Base-by-base conservation (phyloP, 2,797 vertebrate species). In the Euphonia xanthogaster region DNA sequence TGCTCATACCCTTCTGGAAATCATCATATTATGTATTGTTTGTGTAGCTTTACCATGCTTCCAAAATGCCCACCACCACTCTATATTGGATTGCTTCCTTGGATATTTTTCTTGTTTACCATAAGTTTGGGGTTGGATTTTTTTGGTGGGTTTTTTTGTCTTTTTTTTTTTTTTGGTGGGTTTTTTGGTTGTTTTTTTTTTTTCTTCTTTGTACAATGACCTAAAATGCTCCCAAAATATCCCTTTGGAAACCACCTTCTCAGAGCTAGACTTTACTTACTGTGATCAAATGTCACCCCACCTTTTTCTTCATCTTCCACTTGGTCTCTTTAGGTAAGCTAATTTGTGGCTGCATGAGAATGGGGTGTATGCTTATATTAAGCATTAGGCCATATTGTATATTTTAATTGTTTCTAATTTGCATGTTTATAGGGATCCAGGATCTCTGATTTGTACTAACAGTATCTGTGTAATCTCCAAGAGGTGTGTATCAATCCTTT, bases 341-440 rank as follows among this genome's bases (percentile, higher is more conserved):
- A 86, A 90, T 95, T 90, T 65, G 25, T 62, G 44, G n/a, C 50
- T 90, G 31, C 33, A 8, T 77, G 31, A 93, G 2, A 68, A 51
- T 4, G 86, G 66, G 73, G 85, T 72, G 90, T 86, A 84, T 86
- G n/a, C 82, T 72, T 54, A 25, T 40, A 62, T 61, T 68, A 93
- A 86, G 61, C 39, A 81, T 88, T 91, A 72, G 39, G 58, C 73
- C 92, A 94, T 51, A 8, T 24, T 85, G 44, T 62, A 19, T 51
- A 73, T 83, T 95, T 92, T 94, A 95, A 94, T 86, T 81, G 82
- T 18, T 94, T 80, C 84, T 84, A 90, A 96, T 95, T 78, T 91
- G 88, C 66, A 72, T 94, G 65, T 40, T 88, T 88, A 61, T 47
- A 83, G 78, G 42, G 81, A 92, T 89, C 75, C 88, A 94, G 47